These are phyloP conservation scores for Caradrina clavipalpis DNA, from an alignment of 2,888 invertebrate species.

Conservation along the genomic window DNA sequence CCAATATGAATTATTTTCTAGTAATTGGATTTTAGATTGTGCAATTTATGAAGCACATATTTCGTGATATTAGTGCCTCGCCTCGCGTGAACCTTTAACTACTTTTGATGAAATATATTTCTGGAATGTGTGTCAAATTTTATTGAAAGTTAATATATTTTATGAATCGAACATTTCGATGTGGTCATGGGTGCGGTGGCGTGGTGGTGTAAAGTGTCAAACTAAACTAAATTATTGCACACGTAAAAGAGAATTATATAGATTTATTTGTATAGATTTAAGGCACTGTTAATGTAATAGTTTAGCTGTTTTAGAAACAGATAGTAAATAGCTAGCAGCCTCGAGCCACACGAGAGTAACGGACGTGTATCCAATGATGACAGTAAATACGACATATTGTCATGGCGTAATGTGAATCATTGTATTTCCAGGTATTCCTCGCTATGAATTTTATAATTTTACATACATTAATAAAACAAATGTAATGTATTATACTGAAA, in stretches of 20 bases:
- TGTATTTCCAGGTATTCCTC: not conserved
- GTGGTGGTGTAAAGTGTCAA: conserved; percentile 13
- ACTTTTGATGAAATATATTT: conserved; percentile 29
- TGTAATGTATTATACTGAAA: not conserved
- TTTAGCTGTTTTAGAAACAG: not conserved
- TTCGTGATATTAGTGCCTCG: conserved; percentile 35
- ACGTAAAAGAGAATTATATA: not conserved
- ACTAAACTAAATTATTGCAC: conserved; percentile 1
- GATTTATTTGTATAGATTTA: not conserved
- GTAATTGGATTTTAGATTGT: conserved; percentile 58
- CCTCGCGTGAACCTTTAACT: conserved; percentile 25
- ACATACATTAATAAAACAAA: too few relatives aligned
- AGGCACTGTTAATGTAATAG: not conserved
- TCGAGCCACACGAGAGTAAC: not conserved
- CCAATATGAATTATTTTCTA: conserved; percentile 47
- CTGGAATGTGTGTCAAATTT: conserved; percentile 17
- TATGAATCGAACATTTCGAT: conserved; percentile 13
- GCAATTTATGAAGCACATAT: conserved; percentile 49
- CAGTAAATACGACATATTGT: not conserved
- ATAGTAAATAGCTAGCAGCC: not conserved
- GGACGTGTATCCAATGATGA: not conserved
- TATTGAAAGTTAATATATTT: conserved; percentile 1
- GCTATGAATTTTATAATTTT: not conserved
- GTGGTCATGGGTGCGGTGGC: not conserved
- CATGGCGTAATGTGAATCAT: not conserved